Conservation (phyloP, 2,888 invertebrate genomes). For the Mythimna lalbum region DNA sequence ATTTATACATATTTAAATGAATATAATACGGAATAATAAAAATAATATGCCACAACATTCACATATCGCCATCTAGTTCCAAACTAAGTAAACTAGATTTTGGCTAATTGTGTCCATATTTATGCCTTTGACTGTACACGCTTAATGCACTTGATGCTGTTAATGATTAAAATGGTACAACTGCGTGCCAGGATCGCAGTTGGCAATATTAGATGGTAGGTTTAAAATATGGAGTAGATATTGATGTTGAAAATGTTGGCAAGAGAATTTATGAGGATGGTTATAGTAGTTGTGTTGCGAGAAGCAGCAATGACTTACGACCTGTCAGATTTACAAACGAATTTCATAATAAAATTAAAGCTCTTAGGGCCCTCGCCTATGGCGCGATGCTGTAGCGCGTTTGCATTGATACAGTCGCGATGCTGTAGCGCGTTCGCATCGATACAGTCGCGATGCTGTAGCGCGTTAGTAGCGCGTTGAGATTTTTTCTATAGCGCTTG, state of each 20-base stretch:
- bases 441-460: too few species aligned
- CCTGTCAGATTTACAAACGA: conserved; percentile 18
- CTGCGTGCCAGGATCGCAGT: conserved; percentile 44
- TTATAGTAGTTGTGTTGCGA: neutral
- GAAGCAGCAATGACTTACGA: neutral
- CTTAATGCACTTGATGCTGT: conserved; percentile 44
- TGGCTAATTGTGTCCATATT: neutral
- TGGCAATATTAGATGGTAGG: conserved; percentile 40
- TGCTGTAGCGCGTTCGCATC: too few species aligned
- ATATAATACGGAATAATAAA: too few species aligned
- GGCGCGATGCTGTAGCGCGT: too few species aligned
- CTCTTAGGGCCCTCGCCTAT: neutral
- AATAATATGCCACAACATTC: too few species aligned
- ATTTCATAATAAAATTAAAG: too few species aligned
- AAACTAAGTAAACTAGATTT: neutral
- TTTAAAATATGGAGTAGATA: conserved; percentile 19
- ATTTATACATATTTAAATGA: too few species aligned
- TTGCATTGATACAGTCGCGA: too few species aligned
- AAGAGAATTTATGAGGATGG: neutral
- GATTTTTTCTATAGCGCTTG: too few species aligned
- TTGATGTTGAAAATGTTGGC: conserved; percentile 15
- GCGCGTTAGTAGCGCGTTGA: too few species aligned
- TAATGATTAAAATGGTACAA: conserved; percentile 33
- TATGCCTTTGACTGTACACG: conserved; percentile 42
- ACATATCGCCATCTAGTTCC: too few species aligned